These are phyloP conservation scores for Mythimna ferrago DNA, from an alignment of 2,888 invertebrate species.

Conservation along the genomic window DNA sequence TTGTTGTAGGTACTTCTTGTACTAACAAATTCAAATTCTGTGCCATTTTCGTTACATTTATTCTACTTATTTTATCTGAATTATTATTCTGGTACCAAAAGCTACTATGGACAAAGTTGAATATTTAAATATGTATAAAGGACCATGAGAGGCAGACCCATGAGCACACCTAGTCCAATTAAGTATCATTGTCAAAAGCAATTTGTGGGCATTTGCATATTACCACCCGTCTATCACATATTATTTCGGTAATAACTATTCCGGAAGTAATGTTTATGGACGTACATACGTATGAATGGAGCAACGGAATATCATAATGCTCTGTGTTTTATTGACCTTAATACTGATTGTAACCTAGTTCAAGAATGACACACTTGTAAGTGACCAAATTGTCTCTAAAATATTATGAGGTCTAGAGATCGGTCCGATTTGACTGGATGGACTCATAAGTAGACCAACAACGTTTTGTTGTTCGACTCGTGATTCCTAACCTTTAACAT, in stretches of 20 bases:
- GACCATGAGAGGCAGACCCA: constrained; percentile 51
- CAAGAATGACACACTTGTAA: constrained; percentile 2
- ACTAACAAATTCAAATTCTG: constrained; percentile 13
- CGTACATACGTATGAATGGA: constrained; percentile 2
- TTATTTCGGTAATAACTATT: constrained; percentile 67
- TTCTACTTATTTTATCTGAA: constrained; percentile 1
- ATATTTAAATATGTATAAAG: constrained; percentile 52
- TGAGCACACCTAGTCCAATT: constrained; percentile 69
- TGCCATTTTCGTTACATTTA: constrained; percentile 5
- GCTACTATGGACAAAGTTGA: constrained; percentile 9
- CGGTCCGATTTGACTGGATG: constrained; percentile 1
- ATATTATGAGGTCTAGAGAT: neutral
- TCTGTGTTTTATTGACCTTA: constrained; percentile 27
- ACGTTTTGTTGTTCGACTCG: constrained; percentile 64
- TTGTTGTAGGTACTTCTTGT: constrained; percentile 18
- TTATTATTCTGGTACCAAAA: constrained; percentile 20
- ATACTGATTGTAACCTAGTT: constrained; percentile 11
- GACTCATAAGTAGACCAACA: constrained; percentile 53
- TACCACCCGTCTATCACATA: constrained; percentile 70
- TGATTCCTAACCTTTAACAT: constrained; percentile 71
- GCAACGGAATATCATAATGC: constrained; percentile 14
- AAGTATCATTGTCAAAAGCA: constrained; percentile 72
- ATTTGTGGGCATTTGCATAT: constrained; percentile 78
- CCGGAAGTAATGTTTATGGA: constrained; percentile 43
- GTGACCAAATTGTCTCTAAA: neutral